Conservation (phyloP, 2,797 vertebrate genomes). For the Platyrinchus mystaceus region DNA sequence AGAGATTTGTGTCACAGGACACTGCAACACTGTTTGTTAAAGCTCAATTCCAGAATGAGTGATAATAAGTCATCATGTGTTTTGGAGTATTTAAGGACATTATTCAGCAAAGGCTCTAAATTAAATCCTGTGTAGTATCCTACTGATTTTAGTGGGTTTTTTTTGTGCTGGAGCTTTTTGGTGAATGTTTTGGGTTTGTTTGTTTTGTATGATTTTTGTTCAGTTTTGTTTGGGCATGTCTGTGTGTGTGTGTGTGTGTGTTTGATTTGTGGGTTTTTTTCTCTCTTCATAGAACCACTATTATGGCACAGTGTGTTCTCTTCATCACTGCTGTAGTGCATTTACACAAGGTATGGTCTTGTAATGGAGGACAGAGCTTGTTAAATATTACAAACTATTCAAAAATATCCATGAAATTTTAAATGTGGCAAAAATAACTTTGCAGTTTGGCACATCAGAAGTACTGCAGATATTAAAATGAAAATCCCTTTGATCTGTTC, state of each 20-base stretch:
- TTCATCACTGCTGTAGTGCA: neutral
- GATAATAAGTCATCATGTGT: fast-evolving
- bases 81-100: neutral
- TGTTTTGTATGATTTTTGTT: neutral
- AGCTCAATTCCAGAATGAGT: neutral
- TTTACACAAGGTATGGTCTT: neutral
- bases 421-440: neutral
- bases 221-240: neutral
- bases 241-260: neutral
- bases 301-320: neutral
- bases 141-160: neutral
- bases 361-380: neutral
- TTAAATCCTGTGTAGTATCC: neutral
- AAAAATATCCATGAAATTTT: neutral
- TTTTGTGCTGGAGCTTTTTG: neutral
- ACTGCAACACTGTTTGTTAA: neutral
- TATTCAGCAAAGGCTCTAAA: neutral
- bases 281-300: neutral
- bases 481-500: neutral
- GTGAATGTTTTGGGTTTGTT: neutral
- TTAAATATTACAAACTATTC: neutral
- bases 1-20: neutral
- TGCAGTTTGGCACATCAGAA: neutral
- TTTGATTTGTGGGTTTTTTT: neutral
- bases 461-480: neutral